Percentiles rank a stretch among this genome's conserved stretches.
phyloP scores from a whole-genome alignment of 2,888 invertebrate genomes.

The Phasia obesa region DNA sequence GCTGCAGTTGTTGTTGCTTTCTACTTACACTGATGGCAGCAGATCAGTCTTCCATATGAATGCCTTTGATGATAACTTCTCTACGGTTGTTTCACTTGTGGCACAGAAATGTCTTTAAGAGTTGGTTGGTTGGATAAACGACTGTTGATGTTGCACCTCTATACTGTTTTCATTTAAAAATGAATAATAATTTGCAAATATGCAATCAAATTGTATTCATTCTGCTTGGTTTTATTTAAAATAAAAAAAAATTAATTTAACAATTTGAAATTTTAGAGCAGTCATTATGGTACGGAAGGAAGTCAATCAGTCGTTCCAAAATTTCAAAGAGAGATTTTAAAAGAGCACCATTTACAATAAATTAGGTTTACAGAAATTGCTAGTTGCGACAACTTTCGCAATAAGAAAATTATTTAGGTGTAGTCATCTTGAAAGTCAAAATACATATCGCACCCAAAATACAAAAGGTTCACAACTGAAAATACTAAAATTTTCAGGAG shows the following conservation, averaged over 20 bases:
- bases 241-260: constrained; percentile 17
- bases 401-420: no score
- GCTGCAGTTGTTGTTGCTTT: constrained; percentile 6
- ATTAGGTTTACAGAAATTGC: no score
- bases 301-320: no score
- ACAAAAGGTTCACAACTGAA: no score
- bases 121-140: constrained; percentile 1
- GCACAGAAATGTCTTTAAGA: constrained; percentile 62
- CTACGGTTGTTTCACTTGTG: constrained; percentile 68
- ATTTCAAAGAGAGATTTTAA: no score
- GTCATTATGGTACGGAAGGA: not conserved
- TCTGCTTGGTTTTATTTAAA: constrained; percentile 25
- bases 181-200: constrained; percentile 30
- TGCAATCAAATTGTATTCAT: constrained; percentile 36
- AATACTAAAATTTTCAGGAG: no score
- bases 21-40: constrained; percentile 48
- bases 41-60: constrained; percentile 70
- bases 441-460: no score
- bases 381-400: no score
- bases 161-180: constrained; percentile 29
- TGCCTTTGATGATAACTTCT: constrained; percentile 67
- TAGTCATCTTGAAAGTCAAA: no score
- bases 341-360: no score
- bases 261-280: constrained; percentile 2
- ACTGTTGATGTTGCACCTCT: constrained; percentile 27